Percentiles rank a stretch among this genome's conserved stretches.
Conservation (phyloP, 2,888 invertebrate genomes). For the Scaptomyza reducta region DNA sequence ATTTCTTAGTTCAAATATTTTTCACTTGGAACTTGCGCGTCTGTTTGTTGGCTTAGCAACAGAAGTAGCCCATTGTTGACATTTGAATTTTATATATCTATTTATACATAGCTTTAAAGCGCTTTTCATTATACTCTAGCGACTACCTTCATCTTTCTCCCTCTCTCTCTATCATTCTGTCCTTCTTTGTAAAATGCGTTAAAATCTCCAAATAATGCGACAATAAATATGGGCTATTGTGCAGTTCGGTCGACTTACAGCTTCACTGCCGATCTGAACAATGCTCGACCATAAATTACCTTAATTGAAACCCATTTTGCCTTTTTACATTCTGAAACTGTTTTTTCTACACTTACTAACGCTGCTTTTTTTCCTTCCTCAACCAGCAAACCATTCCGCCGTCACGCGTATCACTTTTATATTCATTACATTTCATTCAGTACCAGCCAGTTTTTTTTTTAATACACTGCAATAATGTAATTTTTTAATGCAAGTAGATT, state of each 20-base stretch:
- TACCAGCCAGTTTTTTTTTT: constrained; percentile 18
- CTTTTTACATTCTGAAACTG: constrained; percentile 38
- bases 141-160: background rate
- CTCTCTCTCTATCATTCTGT: background rate
- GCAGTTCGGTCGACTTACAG: constrained; percentile 33
- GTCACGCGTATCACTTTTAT: constrained; percentile 52
- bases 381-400: constrained; percentile 9
- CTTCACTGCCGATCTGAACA: constrained; percentile 62
- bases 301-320: constrained; percentile 72
- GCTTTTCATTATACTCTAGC: constrained; percentile 5
- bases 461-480: constrained; percentile 35
- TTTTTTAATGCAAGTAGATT: constrained; percentile 1
- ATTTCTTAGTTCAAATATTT: constrained; percentile 22
- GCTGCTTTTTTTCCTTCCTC: background rate
- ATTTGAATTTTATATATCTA: constrained; percentile 32
- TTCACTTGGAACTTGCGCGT: constrained; percentile 39
- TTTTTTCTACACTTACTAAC: constrained; percentile 9
- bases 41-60: constrained; percentile 39
- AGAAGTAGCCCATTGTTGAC: constrained; percentile 18
- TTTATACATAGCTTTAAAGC: constrained; percentile 30
- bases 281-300: constrained; percentile 70
- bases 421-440: constrained; percentile 66
- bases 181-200: constrained; percentile 50
- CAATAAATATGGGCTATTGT: constrained; percentile 73
- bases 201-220: constrained; percentile 71